Conservation (phyloP, 2,888 invertebrate genomes). For the Calliopum simillimum region DNA sequence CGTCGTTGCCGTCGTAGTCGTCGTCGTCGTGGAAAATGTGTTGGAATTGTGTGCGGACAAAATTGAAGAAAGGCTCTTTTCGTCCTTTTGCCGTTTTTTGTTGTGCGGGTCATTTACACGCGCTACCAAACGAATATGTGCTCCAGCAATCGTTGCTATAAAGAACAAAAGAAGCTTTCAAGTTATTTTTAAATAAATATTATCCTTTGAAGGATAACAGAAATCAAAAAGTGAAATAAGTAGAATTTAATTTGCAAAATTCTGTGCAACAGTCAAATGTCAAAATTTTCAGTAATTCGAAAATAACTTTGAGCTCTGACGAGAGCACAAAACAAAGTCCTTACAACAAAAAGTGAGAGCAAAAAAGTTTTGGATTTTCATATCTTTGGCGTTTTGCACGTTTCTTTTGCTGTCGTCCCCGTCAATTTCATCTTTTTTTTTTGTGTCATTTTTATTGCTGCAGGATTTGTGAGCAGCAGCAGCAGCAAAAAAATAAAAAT, state of each 20-base stretch:
- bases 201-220: too few relatives aligned
- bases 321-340: neutral
- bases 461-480: constrained; percentile 41
- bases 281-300: too few relatives aligned
- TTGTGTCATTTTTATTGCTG: constrained; percentile 42
- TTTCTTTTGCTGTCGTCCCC: neutral
- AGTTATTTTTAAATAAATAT: too few relatives aligned
- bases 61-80: constrained; percentile 6
- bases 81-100: neutral
- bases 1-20: too few relatives aligned
- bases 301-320: neutral
- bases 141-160: too few relatives aligned
- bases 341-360: neutral
- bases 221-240: too few relatives aligned
- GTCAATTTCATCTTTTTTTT: constrained; percentile 20
- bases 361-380: constrained; percentile 4
- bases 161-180: too few relatives aligned
- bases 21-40: neutral
- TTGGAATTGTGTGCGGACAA: constrained; percentile 8
- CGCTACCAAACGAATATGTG: neutral
- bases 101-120: constrained; percentile 3
- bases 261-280: too few relatives aligned
- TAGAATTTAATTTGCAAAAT: too few relatives aligned
- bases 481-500: neutral
- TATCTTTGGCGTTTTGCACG: constrained; percentile 10